Evolutionary conservation across 2,113 vertebrate genomes (phyloP), one percentile per base, ranked within the genome.

Genomic region (Paedocypris sp.): DNA sequence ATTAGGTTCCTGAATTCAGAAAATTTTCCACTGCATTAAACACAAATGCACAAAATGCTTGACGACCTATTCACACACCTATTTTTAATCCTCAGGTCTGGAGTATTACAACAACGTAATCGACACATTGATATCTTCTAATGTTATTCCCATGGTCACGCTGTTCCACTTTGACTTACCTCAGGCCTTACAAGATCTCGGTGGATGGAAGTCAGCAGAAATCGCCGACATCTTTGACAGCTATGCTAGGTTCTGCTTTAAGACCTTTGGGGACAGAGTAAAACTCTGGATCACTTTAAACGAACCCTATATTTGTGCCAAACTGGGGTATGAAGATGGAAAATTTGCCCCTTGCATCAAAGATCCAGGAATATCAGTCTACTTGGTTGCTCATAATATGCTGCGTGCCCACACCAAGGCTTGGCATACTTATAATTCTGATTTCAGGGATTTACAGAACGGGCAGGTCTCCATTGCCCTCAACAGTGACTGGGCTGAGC

Each of bases 201-300:
- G 85, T 4, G 86, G 80, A 6, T 91, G 85, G 82, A 76, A 75
- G 47, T 85, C 76, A 16, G 47, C 77, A 4, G 61, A 60, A 1
- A 81, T 82, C 4, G 70, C 65, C 5, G 50, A 77, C 11, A 7
- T 48, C 12, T 92, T 91, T 39, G 66, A 90, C 51, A 74, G 51
- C 48, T 85, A 89, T 5, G 85, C 85, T 25, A 72, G 39, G 35
- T 87, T 89, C 76, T 92, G 86, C 56, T 92, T 92, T 79, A 69
- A 72, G 52, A 85, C 71, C 0, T 92, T 90, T 60, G 88, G 86
- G 9, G 81, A 88, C 68, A 56, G 78, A 3, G 77, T 89, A 36
- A 89, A 86, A 70, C 73, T 85, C 2, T 92, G 90, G 90, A 72
- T 90, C 66, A 88, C 88, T 3, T 68, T 91, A 61, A 91, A 90